Base-by-base conservation (phyloP, 2,888 invertebrate species). In the Hoplodrina ambigua region DNA sequence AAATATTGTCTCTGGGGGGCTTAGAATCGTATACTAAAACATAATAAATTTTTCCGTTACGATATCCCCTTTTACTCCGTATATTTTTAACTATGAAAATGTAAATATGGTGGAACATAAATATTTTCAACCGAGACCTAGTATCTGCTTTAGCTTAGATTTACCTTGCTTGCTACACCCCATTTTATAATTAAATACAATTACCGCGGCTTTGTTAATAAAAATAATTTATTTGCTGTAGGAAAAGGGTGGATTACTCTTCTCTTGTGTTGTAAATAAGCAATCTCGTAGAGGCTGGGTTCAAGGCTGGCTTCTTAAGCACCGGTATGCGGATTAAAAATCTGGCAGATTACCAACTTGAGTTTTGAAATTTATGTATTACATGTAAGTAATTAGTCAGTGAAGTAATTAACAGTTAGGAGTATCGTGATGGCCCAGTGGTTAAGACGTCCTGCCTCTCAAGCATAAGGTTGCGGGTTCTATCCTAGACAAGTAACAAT, bases 171-270 rank as follows among this genome's bases (percentile, higher is more conserved):
- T 72, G 81, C 84, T 81, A 82, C 75, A 78, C 68, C 73, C 70
- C 71, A 46, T 81, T 78, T 60, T 83, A 71, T 85, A 84, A 83
- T 85, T 79, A 80, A 86, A 83, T 80, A 74, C 70, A 82, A 78
- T 82, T 75, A 79, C 80, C 58, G 50, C 46, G 61, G 74, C 75
- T 82, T 78, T 80, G 78, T 78, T 72, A 52, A 52, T 78, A 67
- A 82, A 72, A 72, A 69, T 72, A 62, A 73, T 77, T 77, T 77
- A 72, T 77, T 62, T 72, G 33, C 57, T 41, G 64, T 50, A 25
- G 20, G 54, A 41, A 46, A 69, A 30, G 64, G 64, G 59, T 55
- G 30, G 54, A 66, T 75, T 81, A 77, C 46, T 49, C 57, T 59
- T 63, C 64, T 56, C 53, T 62, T 59, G 55, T 67, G 59, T 71